Percentiles rank a stretch among this genome's conserved stretches.
Evolutionary conservation across 1,140 invertebrate species (phyloP).

Genomic region (Paralvinella palmiformis): DNA sequence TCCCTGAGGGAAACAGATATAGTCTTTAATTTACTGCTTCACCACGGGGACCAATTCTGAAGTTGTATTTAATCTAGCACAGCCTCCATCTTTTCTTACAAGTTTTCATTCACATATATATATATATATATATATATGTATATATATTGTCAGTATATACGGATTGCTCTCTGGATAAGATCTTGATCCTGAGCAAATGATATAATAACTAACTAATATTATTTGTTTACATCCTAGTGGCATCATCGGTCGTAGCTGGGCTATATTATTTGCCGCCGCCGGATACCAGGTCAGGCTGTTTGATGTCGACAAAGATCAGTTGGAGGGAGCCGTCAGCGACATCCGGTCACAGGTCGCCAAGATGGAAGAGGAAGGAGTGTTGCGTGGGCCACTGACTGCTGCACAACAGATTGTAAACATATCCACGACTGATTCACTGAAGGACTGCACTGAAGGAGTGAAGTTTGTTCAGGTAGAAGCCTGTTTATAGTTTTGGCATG

Average conservation of each 20-base stretch:
- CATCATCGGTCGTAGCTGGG: constrained; percentile 87
- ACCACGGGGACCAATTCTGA: too few species aligned
- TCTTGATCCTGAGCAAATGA: too few species aligned
- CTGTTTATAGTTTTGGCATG: not conserved
- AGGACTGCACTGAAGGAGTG: constrained; percentile 58
- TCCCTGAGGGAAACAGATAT: too few species aligned
- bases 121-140: too few species aligned
- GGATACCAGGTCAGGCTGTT: constrained; percentile 81
- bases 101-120: too few species aligned
- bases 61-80: too few species aligned
- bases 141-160: too few species aligned
- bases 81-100: too few species aligned
- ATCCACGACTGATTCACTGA: constrained; percentile 37
- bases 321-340: constrained; percentile 63
- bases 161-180: too few species aligned
- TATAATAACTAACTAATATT: too few species aligned
- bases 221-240: too few species aligned
- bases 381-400: constrained; percentile 64
- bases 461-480: constrained; percentile 63
- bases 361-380: constrained; percentile 61
- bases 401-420: constrained; percentile 72
- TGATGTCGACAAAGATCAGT: constrained; percentile 71
- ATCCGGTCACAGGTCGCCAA: constrained; percentile 67
- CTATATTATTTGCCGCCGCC: constrained; percentile 89
- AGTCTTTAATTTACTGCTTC: too few species aligned